These are phyloP conservation scores for Taxidea taxus DNA, from an alignment of 2,113 vertebrate genomes.

Conservation along the genomic window DNA sequence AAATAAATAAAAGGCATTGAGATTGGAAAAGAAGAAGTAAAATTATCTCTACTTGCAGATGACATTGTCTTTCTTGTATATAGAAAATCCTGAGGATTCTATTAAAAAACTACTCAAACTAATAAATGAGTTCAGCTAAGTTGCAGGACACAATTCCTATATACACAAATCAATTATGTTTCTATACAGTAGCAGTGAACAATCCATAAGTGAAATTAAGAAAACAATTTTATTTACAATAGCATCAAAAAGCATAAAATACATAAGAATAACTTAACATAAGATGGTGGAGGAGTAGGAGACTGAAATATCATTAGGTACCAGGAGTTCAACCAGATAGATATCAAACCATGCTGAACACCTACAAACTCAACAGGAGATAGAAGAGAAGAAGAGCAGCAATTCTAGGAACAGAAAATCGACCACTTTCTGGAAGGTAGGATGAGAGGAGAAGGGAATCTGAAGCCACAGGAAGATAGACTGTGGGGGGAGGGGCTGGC, in stretches of 20 bases:
- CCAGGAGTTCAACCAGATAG: no score
- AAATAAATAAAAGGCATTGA: background rate
- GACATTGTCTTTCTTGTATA: background rate
- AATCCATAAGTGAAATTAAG: background rate
- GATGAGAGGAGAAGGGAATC: no score
- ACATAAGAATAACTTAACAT: background rate
- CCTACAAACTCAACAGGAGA: no score
- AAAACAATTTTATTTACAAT: background rate
- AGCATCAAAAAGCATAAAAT: background rate
- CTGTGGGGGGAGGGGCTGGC: no score
- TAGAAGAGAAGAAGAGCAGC: no score
- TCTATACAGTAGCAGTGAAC: background rate
- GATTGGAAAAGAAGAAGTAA: background rate
- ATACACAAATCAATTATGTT: background rate
- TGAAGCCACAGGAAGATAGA: no score
- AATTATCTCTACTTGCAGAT: background rate
- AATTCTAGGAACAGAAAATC: no score
- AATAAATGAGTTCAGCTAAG: background rate
- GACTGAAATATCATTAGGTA: no score
- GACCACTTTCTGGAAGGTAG: no score
- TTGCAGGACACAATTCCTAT: background rate
- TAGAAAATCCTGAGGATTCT: background rate
- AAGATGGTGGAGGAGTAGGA: no score
- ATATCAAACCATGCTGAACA: no score
- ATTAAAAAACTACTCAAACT: background rate